Evolutionary conservation across 2,113 vertebrate species (phyloP).

Genomic region (Heloderma charlesbogerti): DNA sequence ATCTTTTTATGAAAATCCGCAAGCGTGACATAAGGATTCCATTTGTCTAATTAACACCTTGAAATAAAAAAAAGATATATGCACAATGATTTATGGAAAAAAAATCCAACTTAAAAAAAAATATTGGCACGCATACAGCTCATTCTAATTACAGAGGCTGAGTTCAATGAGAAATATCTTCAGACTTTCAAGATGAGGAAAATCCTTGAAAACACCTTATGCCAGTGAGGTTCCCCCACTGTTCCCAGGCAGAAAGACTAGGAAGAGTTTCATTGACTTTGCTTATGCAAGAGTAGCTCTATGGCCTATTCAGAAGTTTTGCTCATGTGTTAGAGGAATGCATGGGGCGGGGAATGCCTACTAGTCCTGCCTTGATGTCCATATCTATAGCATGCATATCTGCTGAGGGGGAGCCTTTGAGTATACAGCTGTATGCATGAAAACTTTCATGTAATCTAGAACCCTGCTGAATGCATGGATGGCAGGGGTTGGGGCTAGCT

Average conservation of each 20-base stretch:
- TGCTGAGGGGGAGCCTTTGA: neutral
- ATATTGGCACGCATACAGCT: constrained; percentile 36
- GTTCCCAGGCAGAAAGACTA: neutral
- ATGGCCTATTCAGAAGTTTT: neutral
- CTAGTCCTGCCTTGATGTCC: no score
- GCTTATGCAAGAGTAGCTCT: neutral
- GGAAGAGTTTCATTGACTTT: constrained; percentile 3
- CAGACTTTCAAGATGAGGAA: neutral
- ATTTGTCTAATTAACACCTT: constrained; percentile 51
- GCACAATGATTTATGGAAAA: neutral
- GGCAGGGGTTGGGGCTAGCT: neutral
- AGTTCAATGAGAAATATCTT: constrained; percentile 33
- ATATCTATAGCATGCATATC: neutral
- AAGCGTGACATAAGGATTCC: constrained; percentile 43
- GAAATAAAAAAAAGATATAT: constrained; percentile 33
- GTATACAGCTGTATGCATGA: neutral
- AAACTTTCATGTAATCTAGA: neutral
- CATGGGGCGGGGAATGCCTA: neutral
- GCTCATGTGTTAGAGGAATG: neutral
- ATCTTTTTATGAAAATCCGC: constrained; percentile 45
- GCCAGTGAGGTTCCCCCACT: neutral
- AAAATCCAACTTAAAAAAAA: neutral
- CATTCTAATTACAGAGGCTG: constrained; percentile 31
- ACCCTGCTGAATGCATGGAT: neutral
- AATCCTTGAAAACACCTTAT: neutral